Conservation (phyloP, 1,140 invertebrate species). For the Bombus huntii region DNA sequence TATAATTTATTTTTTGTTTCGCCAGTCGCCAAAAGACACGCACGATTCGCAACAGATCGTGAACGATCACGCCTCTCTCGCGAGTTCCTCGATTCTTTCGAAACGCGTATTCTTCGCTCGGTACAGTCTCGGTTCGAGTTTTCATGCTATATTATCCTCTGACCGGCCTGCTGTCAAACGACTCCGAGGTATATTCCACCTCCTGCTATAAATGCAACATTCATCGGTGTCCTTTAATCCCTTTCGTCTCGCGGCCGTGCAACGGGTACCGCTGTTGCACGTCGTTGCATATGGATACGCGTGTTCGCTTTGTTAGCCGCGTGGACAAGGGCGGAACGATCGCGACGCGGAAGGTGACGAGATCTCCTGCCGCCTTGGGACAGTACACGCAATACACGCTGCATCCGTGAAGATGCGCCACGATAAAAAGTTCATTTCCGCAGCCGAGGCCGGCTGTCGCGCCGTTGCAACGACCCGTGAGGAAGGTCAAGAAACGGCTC, state of each 20-base stretch:
- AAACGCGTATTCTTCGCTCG: not conserved
- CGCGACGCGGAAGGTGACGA: slow-evolving; percentile 45
- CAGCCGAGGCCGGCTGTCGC: not conserved
- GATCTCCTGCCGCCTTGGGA: slow-evolving; percentile 22
- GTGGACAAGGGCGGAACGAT: slow-evolving; percentile 39
- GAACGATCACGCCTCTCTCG: not conserved
- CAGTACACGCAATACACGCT: not conserved
- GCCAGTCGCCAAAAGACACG: not conserved
- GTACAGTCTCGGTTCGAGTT: not conserved
- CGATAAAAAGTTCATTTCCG: slow-evolving; percentile 56
- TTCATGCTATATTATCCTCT: slow-evolving; percentile 25
- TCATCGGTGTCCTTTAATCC: slow-evolving; percentile 37
- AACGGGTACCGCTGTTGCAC: slow-evolving; percentile 15
- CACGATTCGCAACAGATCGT: not conserved
- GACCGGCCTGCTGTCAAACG: slow-evolving; percentile 33
- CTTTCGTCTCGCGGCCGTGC: not conserved
- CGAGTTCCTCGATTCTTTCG: slow-evolving; percentile 12
- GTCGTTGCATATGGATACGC: slow-evolving; percentile 51
- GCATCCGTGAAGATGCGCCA: slow-evolving; percentile 34
- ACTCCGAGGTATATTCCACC: slow-evolving; percentile 1
- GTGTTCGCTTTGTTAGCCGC: slow-evolving; percentile 35
- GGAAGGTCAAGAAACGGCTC: slow-evolving; percentile 38
- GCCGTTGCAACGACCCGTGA: slow-evolving; percentile 40
- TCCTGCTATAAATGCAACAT: slow-evolving; percentile 42
- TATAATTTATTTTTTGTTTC: not conserved